phyloP scores from a whole-genome alignment of 2,113 vertebrate species.

The Pardalotus punctatus region DNA sequence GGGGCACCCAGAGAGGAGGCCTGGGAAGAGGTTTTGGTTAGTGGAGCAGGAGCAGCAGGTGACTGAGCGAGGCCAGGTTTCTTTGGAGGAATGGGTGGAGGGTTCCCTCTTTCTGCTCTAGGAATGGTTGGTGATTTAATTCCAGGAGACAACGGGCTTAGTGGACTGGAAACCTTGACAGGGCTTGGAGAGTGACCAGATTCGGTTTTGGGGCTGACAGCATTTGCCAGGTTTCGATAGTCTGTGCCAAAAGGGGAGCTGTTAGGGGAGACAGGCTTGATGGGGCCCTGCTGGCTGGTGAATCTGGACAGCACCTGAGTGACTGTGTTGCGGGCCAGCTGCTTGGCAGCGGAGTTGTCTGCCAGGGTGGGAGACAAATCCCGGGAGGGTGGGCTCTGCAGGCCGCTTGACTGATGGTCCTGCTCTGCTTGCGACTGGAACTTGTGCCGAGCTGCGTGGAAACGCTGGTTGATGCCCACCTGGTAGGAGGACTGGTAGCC shows the following conservation, averaged over 20 bases:
- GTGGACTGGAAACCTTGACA: constrained; percentile 76
- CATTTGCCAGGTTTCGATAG: constrained; percentile 82
- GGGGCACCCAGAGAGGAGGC: constrained; percentile 35
- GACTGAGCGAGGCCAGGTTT: constrained; percentile 91
- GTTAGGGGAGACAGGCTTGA: constrained; percentile 78
- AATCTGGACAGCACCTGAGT: constrained; percentile 93
- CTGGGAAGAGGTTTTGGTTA: constrained; percentile 71
- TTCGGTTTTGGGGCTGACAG: constrained; percentile 64
- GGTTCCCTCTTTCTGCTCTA: constrained; percentile 88
- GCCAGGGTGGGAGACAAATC: constrained; percentile 81
- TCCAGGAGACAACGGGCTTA: constrained; percentile 80
- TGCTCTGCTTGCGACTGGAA: constrained; percentile 93
- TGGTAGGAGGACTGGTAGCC: constrained; percentile 92
- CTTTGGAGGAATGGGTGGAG: constrained; percentile 95
- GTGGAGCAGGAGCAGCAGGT: constrained; percentile 74
- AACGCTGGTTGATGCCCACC: constrained; percentile 92
- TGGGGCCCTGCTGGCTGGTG: constrained; percentile 84
- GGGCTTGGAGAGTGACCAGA: constrained; percentile 67
- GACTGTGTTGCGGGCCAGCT: constrained; percentile 90
- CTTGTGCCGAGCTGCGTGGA: constrained; percentile 94
- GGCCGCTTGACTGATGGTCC: constrained; percentile 74
- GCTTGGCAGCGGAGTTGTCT: constrained; percentile 85
- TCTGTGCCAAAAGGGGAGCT: constrained; percentile 95
- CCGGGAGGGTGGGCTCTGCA: constrained; percentile 71
- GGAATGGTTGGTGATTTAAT: constrained; percentile 88